Conservation (phyloP, 2,113 vertebrate species). For the Macrotis lagotis region DNA sequence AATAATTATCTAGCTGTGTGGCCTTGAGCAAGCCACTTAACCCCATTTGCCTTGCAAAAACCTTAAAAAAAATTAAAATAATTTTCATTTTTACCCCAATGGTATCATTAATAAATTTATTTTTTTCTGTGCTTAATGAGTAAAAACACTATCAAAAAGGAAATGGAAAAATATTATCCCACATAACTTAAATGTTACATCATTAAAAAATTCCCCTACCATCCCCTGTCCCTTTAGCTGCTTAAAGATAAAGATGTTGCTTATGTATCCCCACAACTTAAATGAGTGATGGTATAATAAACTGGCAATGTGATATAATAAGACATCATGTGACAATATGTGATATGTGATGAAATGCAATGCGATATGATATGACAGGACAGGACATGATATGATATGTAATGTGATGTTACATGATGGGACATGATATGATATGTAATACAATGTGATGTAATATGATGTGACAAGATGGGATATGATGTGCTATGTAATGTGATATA, state of each 20-base stretch:
- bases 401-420: not conserved
- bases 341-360: not conserved
- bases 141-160: not conserved
- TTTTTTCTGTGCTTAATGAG: too few species aligned
- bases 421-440: too few species aligned
- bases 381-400: not conserved
- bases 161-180: not conserved
- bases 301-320: not conserved
- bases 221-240: too few species aligned
- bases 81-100: too few species aligned
- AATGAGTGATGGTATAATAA: not conserved
- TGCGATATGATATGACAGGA: not conserved
- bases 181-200: not conserved
- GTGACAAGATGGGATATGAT: too few species aligned
- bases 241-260: not conserved
- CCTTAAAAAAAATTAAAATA: too few species aligned
- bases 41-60: too few species aligned
- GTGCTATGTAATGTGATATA: too few species aligned
- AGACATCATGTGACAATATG: not conserved
- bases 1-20: too few species aligned
- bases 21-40: too few species aligned
- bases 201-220: not conserved
- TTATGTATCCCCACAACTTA: not conserved
- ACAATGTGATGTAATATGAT: too few species aligned
- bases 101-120: too few species aligned